phyloP scores from a whole-genome alignment of 2,888 invertebrate species.

The Drosophila lacicola region DNA sequence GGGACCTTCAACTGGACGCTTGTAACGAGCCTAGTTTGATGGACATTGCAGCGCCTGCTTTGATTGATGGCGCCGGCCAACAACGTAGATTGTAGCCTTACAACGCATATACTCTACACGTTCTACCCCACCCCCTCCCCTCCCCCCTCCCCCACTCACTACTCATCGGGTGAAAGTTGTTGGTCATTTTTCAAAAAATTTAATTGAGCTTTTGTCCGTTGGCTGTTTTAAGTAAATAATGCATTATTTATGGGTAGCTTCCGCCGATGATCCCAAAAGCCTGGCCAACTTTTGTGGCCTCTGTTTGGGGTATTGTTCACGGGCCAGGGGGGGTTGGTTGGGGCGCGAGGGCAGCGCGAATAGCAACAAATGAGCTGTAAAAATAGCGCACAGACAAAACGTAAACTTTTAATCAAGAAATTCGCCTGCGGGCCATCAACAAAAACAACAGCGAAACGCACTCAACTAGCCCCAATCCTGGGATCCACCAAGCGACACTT shows the following conservation, averaged over 20 bases:
- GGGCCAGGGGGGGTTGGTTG: background rate
- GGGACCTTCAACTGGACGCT: slow-evolving; percentile 38
- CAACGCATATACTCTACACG: background rate
- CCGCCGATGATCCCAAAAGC: slow-evolving; percentile 31
- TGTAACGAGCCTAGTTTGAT: slow-evolving; percentile 55
- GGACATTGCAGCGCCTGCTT: slow-evolving; percentile 45
- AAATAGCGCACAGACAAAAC: slow-evolving; percentile 54
- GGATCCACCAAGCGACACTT: background rate
- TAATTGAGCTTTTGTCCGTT: slow-evolving; percentile 71
- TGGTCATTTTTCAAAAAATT: slow-evolving; percentile 72
- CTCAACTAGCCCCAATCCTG: slow-evolving; percentile 36
- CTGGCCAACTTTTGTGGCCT: slow-evolving; percentile 29
- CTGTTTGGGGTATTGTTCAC: background rate
- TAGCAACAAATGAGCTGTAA: slow-evolving; percentile 74
- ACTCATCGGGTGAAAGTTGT: slow-evolving; percentile 11
- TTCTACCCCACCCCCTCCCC: too few species aligned
- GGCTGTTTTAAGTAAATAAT: slow-evolving; percentile 68
- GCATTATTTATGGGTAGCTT: slow-evolving; percentile 71
- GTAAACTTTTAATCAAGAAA: slow-evolving; percentile 72
- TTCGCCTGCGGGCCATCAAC: slow-evolving; percentile 38
- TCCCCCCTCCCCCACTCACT: background rate
- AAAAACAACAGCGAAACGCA: slow-evolving; percentile 20
- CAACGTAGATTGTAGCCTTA: background rate
- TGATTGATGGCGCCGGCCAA: slow-evolving; percentile 67
- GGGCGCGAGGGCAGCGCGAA: slow-evolving; percentile 32